Percentiles rank a stretch among this genome's conserved stretches.
phyloP scores from a whole-genome alignment of 2,797 vertebrate species.

The Sitta carolinensis region DNA sequence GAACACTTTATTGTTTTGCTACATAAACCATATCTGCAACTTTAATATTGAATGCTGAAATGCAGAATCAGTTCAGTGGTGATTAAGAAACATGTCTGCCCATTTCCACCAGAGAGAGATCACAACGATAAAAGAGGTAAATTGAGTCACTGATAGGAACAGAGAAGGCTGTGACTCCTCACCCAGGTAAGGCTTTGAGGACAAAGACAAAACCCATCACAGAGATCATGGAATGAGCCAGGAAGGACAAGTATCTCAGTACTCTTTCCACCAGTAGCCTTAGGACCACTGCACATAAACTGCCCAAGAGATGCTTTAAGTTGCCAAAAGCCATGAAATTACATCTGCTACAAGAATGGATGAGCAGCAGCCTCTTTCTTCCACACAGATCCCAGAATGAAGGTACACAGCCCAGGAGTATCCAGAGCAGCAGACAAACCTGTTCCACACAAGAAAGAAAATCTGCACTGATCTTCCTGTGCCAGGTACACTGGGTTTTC shows the following conservation, averaged over 20 bases:
- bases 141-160: not conserved
- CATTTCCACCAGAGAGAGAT: not conserved
- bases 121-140: not conserved
- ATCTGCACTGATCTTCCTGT: not conserved
- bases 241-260: not conserved
- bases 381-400: not conserved
- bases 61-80: not conserved
- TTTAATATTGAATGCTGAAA: not conserved
- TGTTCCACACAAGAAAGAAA: not conserved
- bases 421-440: not conserved
- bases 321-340: not conserved
- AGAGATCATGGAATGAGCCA: not conserved
- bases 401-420: not conserved
- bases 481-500: not conserved
- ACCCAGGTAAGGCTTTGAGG: not conserved
- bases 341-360: not conserved
- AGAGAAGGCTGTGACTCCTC: not conserved
- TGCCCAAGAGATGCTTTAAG: not conserved
- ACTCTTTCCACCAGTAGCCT: not conserved
- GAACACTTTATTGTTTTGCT: slow-evolving; percentile 10
- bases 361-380: not conserved
- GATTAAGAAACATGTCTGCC: not conserved
- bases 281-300: not conserved
- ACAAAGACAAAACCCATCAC: not conserved
- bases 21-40: not conserved